Conservation (phyloP, 1,140 invertebrate genomes). For the Pseudomyrmex cubaensis region DNA sequence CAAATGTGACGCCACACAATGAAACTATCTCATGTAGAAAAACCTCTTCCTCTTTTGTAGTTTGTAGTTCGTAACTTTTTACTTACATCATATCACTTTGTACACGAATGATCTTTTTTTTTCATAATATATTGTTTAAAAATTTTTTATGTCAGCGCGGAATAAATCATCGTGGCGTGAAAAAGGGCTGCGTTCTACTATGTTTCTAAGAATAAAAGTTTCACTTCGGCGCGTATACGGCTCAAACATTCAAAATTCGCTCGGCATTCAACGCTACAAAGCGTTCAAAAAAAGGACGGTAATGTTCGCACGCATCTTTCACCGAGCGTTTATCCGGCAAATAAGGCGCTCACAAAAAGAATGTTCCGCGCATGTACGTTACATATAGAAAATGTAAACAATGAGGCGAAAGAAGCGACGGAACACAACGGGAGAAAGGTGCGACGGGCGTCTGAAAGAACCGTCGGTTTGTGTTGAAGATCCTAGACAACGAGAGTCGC, state of each 20-base stretch:
- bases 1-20: not conserved
- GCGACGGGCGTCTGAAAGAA: not conserved
- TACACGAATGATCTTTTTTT: too few species aligned
- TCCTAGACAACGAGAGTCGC: conserved; percentile 18
- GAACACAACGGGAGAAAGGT: not conserved
- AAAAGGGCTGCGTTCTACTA: too few species aligned
- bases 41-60: not conserved
- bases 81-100: too few species aligned
- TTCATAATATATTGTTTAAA: too few species aligned
- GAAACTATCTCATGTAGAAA: not conserved
- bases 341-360: conserved; percentile 19
- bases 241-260: not conserved
- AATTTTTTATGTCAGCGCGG: too few species aligned
- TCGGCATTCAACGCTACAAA: not conserved
- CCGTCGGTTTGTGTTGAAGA: not conserved
- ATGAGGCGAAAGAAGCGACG: conserved; percentile 8
- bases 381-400: conserved; percentile 14
- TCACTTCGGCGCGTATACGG: too few species aligned
- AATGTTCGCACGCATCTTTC: not conserved
- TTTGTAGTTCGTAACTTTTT: not conserved
- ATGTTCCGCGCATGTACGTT: not conserved
- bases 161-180: too few species aligned
- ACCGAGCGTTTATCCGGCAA: not conserved
- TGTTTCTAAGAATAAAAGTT: too few species aligned
- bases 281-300: not conserved